These are phyloP conservation scores for Silurus asotus DNA, from an alignment of 2,113 vertebrate genomes.

Conservation along the genomic window DNA sequence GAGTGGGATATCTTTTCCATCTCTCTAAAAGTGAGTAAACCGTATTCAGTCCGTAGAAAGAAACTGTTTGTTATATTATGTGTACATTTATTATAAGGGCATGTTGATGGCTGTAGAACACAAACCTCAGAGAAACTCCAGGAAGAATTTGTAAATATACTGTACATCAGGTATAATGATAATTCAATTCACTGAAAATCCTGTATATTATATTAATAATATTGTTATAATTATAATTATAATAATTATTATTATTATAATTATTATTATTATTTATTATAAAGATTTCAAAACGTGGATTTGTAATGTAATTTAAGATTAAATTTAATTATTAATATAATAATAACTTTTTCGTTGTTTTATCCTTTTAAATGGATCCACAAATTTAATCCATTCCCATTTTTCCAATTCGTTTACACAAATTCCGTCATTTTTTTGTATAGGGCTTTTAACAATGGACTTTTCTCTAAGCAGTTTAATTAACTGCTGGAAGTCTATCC, in stretches of 20 bases:
- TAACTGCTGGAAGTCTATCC: too few species aligned
- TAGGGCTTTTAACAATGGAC: too few species aligned
- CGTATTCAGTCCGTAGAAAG: neutral
- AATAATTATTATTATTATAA: too few species aligned
- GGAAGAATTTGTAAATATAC: neutral
- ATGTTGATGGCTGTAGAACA: neutral
- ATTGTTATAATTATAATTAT: too few species aligned
- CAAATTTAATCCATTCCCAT: neutral
- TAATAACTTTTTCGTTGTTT: neutral
- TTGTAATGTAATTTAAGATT: neutral
- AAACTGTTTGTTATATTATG: neutral
- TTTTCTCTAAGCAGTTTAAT: too few species aligned
- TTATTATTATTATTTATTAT: too few species aligned
- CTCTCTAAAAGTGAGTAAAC: slow-evolving; percentile 83
- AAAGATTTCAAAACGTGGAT: neutral
- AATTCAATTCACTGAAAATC: neutral
- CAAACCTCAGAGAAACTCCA: neutral
- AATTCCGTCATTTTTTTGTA: neutral
- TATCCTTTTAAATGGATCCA: neutral
- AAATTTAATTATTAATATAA: neutral
- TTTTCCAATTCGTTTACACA: neutral
- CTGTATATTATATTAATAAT: too few species aligned
- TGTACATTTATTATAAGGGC: neutral
- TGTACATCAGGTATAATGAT: neutral
- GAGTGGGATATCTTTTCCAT: slow-evolving; percentile 92